Conservation (phyloP, 2,888 invertebrate species). For the Lycia hirtaria region DNA sequence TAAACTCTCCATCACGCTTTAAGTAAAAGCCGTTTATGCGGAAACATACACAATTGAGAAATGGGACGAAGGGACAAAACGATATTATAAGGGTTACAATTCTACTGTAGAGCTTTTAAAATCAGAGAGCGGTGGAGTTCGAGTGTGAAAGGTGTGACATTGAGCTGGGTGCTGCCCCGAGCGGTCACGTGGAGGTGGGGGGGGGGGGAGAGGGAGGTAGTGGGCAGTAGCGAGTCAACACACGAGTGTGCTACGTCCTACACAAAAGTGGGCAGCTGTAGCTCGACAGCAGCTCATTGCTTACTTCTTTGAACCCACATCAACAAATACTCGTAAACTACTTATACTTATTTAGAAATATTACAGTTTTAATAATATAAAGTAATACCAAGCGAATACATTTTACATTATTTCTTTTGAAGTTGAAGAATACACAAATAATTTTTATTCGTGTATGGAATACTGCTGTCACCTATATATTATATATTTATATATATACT, state of each 20-base stretch:
- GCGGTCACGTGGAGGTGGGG: not conserved
- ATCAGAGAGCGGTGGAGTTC: not conserved
- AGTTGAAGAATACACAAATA: no score
- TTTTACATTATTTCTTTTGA: no score
- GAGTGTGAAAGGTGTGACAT: not conserved
- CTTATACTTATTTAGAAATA: no score
- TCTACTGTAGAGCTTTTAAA: not conserved
- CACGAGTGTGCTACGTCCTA: not conserved
- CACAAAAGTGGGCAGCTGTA: not conserved
- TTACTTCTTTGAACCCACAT: no score
- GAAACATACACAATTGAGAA: not conserved
- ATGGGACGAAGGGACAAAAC: not conserved
- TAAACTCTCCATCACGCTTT: no score
- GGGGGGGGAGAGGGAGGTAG: not conserved
- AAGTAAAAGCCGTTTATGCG: no score
- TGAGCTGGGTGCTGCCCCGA: not conserved
- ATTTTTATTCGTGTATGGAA: no score
- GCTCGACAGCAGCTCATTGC: not conserved
- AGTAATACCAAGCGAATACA: no score
- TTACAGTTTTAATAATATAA: no score
- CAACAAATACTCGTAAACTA: no score
- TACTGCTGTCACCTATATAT: no score
- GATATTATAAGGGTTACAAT: not conserved
- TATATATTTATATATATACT: no score
- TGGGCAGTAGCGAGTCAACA: not conserved